phyloP scores from a whole-genome alignment of 1,140 invertebrate species.

The Drosophila eugracilis region DNA sequence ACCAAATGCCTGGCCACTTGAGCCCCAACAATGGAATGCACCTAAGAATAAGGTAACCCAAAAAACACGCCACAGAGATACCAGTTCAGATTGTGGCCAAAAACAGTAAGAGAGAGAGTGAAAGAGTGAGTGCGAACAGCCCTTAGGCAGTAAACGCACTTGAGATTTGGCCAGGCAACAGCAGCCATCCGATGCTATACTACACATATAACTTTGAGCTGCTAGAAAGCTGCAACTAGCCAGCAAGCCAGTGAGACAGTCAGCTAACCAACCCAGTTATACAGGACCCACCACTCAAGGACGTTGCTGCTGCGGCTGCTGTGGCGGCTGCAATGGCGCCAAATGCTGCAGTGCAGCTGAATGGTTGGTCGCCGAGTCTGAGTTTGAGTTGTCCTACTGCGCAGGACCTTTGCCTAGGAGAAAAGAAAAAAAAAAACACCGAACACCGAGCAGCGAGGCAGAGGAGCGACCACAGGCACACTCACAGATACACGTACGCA shows the following conservation, averaged over 20 bases:
- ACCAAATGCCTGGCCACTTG: slow-evolving; percentile 47
- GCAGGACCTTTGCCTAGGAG: slow-evolving; percentile 65
- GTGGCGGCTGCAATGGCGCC: slow-evolving; percentile 57
- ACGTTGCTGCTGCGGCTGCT: slow-evolving; percentile 52
- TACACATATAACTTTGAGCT: background rate
- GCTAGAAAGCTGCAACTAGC: slow-evolving; percentile 8
- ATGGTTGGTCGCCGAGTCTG: slow-evolving; percentile 33
- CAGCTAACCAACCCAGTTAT: slow-evolving; percentile 41
- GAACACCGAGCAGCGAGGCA: background rate
- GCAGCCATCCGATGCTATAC: slow-evolving; percentile 1
- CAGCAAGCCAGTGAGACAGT: background rate
- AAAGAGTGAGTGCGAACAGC: slow-evolving; percentile 9
- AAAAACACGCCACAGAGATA: slow-evolving; percentile 45
- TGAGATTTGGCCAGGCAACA: slow-evolving; percentile 48
- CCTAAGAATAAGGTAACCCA: slow-evolving; percentile 66
- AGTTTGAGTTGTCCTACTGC: slow-evolving; percentile 46
- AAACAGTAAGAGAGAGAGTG: slow-evolving; percentile 8
- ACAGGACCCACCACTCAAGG: slow-evolving; percentile 59
- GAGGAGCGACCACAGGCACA: slow-evolving; percentile 22
- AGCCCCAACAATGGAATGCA: slow-evolving; percentile 45
- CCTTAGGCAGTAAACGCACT: slow-evolving; percentile 56
- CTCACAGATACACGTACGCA: slow-evolving; percentile 45
- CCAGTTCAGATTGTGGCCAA: slow-evolving; percentile 29
- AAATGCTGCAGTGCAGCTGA: slow-evolving; percentile 68
- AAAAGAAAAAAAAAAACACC: slow-evolving; percentile 4